Percentiles rank a stretch among this genome's conserved stretches.
Evolutionary conservation across 2,797 vertebrate genomes (phyloP).

Genomic region (Coluber constrictor): DNA sequence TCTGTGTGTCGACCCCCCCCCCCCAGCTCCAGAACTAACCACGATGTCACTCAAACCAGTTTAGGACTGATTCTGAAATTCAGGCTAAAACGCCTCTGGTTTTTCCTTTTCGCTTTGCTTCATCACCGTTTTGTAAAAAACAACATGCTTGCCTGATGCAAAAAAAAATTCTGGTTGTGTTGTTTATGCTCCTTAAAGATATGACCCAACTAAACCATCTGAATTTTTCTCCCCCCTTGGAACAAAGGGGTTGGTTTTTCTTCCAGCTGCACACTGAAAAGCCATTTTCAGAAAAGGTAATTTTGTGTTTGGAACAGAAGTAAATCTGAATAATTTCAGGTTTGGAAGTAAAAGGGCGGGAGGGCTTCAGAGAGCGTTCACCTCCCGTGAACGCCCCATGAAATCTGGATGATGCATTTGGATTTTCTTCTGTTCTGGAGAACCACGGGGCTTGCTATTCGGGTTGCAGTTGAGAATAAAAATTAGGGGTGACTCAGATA

Average conservation of each 20-base stretch:
- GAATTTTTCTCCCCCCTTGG: not conserved
- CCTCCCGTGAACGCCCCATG: not conserved
- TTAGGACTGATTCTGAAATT: not conserved
- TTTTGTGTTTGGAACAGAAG: not conserved
- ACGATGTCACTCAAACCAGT: not conserved
- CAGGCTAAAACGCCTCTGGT: not conserved
- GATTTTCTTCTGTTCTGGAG: slow-evolving; percentile 30
- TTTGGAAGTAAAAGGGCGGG: slow-evolving; percentile 24
- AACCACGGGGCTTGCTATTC: slow-evolving; percentile 37
- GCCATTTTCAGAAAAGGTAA: not conserved
- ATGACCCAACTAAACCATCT: not conserved
- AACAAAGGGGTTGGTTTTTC: not conserved
- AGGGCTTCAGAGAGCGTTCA: not conserved
- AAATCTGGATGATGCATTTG: slow-evolving; percentile 36
- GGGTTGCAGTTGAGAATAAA: slow-evolving; percentile 23
- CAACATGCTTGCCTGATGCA: not conserved
- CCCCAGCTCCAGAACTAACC: not conserved
- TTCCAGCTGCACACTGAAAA: not conserved
- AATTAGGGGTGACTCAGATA: not conserved
- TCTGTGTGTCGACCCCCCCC: not conserved
- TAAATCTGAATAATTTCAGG: not conserved
- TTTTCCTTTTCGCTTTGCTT: not conserved
- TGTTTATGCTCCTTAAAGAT: not conserved
- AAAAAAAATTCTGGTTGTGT: not conserved
- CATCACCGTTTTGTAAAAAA: not conserved